phyloP scores from a whole-genome alignment of 1,140 invertebrate species.

The Gryon sp. region DNA sequence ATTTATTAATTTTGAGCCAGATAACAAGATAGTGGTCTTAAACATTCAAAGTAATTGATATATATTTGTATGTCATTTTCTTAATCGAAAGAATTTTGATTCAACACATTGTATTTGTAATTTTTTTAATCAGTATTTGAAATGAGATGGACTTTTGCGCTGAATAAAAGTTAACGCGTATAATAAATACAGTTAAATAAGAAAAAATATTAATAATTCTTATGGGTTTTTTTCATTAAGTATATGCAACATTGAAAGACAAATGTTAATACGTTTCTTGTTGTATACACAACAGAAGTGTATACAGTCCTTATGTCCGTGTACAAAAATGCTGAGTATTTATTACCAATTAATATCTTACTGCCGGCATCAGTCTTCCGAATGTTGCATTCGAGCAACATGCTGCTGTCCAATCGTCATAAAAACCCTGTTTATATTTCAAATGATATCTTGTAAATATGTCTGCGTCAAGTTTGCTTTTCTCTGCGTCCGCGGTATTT shows the following conservation, averaged over 20 bases:
- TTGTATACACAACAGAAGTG: constrained; percentile 48
- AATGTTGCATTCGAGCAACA: constrained; percentile 46
- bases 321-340: constrained; percentile 56
- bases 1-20: too few species aligned
- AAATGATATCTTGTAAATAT: constrained; percentile 34
- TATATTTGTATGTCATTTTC: too few species aligned
- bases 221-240: constrained; percentile 28
- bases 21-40: too few species aligned
- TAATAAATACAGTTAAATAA: constrained; percentile 60
- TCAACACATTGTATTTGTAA: not conserved
- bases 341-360: constrained; percentile 60
- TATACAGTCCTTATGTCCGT: constrained; percentile 41
- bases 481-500: too few species aligned
- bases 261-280: constrained; percentile 54
- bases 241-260: constrained; percentile 37
- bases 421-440: constrained; percentile 51
- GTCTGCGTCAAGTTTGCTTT: constrained; percentile 10
- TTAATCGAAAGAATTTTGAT: too few species aligned
- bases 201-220: constrained; percentile 53
- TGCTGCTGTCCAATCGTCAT: constrained; percentile 45
- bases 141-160: constrained; percentile 22
- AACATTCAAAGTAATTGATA: too few species aligned
- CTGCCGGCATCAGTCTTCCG: constrained; percentile 53
- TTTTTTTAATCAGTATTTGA: constrained; percentile 13
- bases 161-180: constrained; percentile 50